Conservation (phyloP, 2,888 invertebrate species). For the Xylota segnis region DNA sequence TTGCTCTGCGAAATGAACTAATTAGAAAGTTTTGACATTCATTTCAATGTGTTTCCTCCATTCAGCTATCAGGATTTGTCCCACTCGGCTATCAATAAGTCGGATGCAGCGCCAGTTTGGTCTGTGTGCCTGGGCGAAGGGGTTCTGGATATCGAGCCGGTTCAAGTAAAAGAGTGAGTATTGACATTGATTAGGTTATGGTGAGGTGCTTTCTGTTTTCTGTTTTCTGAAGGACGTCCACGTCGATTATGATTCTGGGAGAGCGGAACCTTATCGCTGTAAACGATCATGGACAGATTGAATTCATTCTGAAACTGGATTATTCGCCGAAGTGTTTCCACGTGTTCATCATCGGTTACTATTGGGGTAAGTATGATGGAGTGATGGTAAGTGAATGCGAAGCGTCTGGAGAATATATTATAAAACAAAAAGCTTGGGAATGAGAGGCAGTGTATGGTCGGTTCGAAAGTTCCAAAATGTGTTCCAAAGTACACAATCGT, state of each 20-base stretch:
- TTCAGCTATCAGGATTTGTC: constrained; percentile 91
- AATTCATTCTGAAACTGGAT: constrained; percentile 93
- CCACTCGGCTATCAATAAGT: constrained; percentile 88
- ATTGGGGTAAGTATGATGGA: constrained; percentile 86
- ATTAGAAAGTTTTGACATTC: constrained; percentile 34
- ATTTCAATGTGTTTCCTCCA: constrained; percentile 49
- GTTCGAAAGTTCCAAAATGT: no score
- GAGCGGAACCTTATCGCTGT: constrained; percentile 93
- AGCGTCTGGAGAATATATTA: no score
- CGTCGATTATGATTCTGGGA: constrained; percentile 92
- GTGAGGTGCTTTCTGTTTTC: constrained; percentile 60
- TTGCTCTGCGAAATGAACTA: constrained; percentile 34
- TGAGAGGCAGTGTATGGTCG: no score
- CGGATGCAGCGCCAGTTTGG: constrained; percentile 84
- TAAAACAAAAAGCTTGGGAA: no score
- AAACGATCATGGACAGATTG: constrained; percentile 91
- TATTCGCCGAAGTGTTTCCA: constrained; percentile 92
- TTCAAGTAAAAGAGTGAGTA: constrained; percentile 83
- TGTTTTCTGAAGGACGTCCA: constrained; percentile 88
- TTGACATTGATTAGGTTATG: not conserved
- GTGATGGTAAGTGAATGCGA: not conserved
- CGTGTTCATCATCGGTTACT: constrained; percentile 89
- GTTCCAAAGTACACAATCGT: no score
- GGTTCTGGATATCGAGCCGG: constrained; percentile 84
- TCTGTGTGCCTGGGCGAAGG: constrained; percentile 89